Evolutionary conservation across 2,113 vertebrate species (phyloP).

Genomic region (Lontra canadensis): DNA sequence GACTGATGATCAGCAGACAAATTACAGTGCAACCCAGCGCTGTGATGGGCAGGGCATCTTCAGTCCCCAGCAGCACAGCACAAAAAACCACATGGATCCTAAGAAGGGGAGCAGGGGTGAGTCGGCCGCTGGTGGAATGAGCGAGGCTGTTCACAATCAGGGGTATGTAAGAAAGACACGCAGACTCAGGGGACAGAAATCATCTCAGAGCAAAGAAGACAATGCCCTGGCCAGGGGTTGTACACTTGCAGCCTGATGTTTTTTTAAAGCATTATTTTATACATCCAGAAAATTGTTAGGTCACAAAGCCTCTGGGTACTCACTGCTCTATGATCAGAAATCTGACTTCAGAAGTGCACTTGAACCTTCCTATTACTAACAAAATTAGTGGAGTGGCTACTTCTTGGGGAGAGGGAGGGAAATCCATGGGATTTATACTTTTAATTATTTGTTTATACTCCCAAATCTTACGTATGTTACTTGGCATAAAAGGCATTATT

Average conservation of each 20-base stretch:
- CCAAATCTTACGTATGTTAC: neutral
- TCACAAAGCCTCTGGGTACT: neutral
- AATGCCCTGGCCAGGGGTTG: neutral
- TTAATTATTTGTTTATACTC: neutral
- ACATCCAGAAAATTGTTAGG: neutral
- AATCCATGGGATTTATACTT: neutral
- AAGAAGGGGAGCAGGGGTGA: neutral
- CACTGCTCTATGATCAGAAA: neutral
- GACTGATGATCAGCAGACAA: neutral
- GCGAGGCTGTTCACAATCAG: rapidly evolving
- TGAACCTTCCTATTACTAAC: neutral
- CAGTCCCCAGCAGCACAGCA: rapidly evolving
- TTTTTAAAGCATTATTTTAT: neutral
- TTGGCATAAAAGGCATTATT: neutral
- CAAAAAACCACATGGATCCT: neutral
- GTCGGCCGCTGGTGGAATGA: rapidly evolving
- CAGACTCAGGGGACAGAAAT: neutral
- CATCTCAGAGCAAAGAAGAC: neutral
- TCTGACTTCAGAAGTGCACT: neutral
- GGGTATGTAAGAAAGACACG: neutral
- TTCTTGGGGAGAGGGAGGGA: neutral
- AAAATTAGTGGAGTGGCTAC: neutral
- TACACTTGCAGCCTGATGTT: neutral
- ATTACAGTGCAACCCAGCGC: rapidly evolving
- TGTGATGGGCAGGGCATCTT: rapidly evolving